Percentiles rank a stretch among this genome's conserved stretches.
phyloP scores from a whole-genome alignment of 2,888 invertebrate species.

The Petrolisthes manimaculis region DNA sequence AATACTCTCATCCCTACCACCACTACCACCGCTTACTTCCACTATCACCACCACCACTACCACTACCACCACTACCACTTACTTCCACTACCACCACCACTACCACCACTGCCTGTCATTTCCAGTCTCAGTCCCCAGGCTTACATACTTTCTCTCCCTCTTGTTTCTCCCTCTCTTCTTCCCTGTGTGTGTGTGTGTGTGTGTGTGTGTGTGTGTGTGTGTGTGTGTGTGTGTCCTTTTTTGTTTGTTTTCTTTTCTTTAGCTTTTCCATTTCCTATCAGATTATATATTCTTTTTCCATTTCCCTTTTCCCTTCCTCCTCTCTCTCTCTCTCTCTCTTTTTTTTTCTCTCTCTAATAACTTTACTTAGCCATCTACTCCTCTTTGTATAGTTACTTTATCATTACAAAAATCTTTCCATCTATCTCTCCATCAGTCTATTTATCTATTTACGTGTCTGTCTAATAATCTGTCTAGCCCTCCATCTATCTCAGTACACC shows the following conservation, averaged over 20 bases:
- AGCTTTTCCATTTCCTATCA: too few species aligned
- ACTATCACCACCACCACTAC: not conserved
- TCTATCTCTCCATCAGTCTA: too few species aligned
- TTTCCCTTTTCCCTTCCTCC: not conserved
- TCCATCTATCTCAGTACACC: too few species aligned
- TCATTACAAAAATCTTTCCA: too few species aligned
- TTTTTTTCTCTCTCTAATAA: not conserved
- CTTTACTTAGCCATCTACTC: too few species aligned
- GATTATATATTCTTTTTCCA: not conserved
- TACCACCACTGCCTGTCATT: not conserved
- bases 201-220: not conserved
- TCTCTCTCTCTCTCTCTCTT: conserved; percentile 4
- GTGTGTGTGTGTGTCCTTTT: not conserved
- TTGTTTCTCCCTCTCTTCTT: not conserved
- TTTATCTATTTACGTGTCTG: too few species aligned
- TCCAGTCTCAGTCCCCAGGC: not conserved
- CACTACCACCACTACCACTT: too few species aligned
- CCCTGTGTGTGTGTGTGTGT: not conserved
- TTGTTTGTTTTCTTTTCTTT: too few species aligned
- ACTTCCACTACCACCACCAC: not conserved
- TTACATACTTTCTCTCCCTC: not conserved
- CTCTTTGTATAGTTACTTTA: too few species aligned
- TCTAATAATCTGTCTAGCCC: too few species aligned
- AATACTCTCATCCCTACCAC: too few species aligned
- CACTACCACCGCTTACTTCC: too few species aligned